Evolutionary conservation across 2,113 vertebrate genomes (phyloP), one percentile per base, ranked within the genome.

Genomic region (Elanoides forficatus): DNA sequence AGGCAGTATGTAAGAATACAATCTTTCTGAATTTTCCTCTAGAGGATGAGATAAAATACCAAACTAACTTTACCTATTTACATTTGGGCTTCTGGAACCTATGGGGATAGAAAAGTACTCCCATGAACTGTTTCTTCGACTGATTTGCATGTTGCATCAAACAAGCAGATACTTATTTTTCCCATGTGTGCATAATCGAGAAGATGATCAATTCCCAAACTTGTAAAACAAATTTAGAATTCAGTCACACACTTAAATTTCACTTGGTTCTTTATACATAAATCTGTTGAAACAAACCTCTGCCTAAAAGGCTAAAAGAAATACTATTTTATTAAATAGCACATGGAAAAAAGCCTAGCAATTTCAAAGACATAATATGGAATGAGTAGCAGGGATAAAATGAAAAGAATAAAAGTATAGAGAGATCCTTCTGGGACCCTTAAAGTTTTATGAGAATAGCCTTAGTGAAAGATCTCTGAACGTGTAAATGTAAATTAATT

Each of bases 391-490:
- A 71, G 27, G 48, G 59, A 81, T 83, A 86, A 92, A 97, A 91
- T 68, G 53, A 92, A 96, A 95, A 96, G 91, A 93, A 95, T 93
- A 1, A 78, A 95, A 91, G 67, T 85, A 42, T 14, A 62, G 30
- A 48, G 66, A 86, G 70, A 71, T 68, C 86, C 94, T 94, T 94
- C 85, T 87, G 97, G 81, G 60, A 94, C 67, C 26, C 76, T 95
- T 90, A 95, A 81, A 90, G 89, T 93, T 93, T 95, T 96, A 93
- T 95, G 86, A 87, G 88, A 79, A 93, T 68, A 96, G 81, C 50
- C 79, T 32, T 86, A 83, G 86, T 0, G 19, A 68, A 97, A 95
- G 76, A 94, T 88, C 87, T 93, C 90, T 66, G 45, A 88, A 96
- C 10, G 1, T 70, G 72, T 88, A 80, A 96, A 96, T 88, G 79